A percentile compares a stretch with the other conserved stretches of the same genome.
Evolutionary conservation across 2,888 invertebrate species (phyloP).

Genomic region (Stenurella melanura): DNA sequence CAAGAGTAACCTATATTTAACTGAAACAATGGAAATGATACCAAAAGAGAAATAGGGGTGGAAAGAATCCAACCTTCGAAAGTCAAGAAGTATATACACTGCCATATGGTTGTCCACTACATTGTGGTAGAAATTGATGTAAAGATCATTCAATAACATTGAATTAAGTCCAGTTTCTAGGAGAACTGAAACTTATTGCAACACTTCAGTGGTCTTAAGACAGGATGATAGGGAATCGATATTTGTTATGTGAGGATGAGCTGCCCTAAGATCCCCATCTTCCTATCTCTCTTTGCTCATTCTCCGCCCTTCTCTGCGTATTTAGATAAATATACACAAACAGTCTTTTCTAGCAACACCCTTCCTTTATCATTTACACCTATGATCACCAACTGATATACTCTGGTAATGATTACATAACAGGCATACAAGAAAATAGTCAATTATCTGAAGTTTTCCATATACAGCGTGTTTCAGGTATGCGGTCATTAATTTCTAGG

Average conservation of each 20-base stretch:
- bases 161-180: slow-evolving; percentile 46
- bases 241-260: slow-evolving; percentile 51
- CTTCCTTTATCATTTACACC: too few species aligned
- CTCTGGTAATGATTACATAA: too few species aligned
- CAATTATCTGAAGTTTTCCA: too few species aligned
- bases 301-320: not conserved
- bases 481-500: too few species aligned
- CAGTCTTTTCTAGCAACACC: too few species aligned
- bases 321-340: too few species aligned
- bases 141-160: slow-evolving; percentile 48
- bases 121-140: slow-evolving; percentile 29
- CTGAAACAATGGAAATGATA: too few species aligned
- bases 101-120: not conserved
- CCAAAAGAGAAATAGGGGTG: too few species aligned
- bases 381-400: too few species aligned
- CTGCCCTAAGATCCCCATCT: slow-evolving; percentile 27
- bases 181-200: slow-evolving; percentile 43
- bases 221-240: slow-evolving; percentile 49
- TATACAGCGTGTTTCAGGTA: too few species aligned
- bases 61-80: not conserved
- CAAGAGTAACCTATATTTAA: too few species aligned
- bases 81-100: not conserved
- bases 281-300: slow-evolving; percentile 32
- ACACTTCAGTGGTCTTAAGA: slow-evolving; percentile 34
- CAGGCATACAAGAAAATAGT: too few species aligned